Evolutionary conservation across 2,113 vertebrate genomes (phyloP).

Genomic region (Pipa parva): DNA sequence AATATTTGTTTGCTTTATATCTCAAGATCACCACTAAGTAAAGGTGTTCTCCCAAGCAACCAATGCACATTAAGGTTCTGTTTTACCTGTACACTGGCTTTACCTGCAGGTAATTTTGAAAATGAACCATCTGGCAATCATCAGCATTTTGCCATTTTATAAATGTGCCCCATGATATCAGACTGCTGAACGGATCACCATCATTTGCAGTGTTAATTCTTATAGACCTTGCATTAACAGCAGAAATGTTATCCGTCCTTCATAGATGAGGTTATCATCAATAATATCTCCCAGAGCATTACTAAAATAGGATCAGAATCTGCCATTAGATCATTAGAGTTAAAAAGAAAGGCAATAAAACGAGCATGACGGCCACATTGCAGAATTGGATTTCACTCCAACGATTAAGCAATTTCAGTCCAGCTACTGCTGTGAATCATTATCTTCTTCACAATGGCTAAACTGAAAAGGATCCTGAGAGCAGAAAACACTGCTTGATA

Average conservation of each 20-base stretch:
- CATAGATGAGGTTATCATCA: background rate
- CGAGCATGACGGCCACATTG: slow-evolving; percentile 23
- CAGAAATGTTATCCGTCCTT: slow-evolving; percentile 3
- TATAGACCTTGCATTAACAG: background rate
- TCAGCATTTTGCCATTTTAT: too few relatives aligned
- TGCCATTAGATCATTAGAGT: slow-evolving; percentile 10
- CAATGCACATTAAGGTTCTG: too few relatives aligned
- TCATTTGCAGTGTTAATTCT: background rate
- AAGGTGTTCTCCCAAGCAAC: too few relatives aligned
- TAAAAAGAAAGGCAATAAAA: slow-evolving; percentile 11
- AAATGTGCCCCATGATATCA: too few relatives aligned
- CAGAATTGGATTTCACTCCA: slow-evolving; percentile 37
- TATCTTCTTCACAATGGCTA: slow-evolving; percentile 33
- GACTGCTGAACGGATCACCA: background rate
- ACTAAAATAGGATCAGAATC: slow-evolving; percentile 11
- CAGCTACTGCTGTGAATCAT: slow-evolving; percentile 28
- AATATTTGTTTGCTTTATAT: too few relatives aligned
- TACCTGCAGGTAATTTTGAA: too few relatives aligned
- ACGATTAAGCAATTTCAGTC: slow-evolving; percentile 36
- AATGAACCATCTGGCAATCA: too few relatives aligned
- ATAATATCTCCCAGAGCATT: slow-evolving; percentile 1
- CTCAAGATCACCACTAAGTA: too few relatives aligned
- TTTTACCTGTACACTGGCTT: background rate
- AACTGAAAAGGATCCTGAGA: slow-evolving; percentile 33
- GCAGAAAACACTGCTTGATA: slow-evolving; percentile 15